Conservation (phyloP, 2,888 invertebrate species). For the Meliscaeva auricollis region DNA sequence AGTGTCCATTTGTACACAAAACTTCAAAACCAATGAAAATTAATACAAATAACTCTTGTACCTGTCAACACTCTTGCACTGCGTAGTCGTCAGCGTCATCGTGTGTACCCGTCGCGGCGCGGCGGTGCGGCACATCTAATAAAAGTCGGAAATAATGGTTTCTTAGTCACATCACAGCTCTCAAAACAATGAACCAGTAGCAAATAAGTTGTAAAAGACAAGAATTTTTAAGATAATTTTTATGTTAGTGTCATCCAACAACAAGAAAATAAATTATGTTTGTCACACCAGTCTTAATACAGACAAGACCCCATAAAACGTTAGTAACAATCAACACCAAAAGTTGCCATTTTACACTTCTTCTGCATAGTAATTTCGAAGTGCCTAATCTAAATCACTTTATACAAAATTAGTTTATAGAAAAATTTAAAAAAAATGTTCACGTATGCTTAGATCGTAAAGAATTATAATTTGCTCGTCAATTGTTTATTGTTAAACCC, state of each 20-base stretch:
- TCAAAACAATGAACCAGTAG: slow-evolving; percentile 64
- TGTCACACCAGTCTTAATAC: slow-evolving; percentile 2
- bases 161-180: slow-evolving; percentile 42
- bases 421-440: too few relatives aligned
- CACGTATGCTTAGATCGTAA: too few relatives aligned
- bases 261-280: slow-evolving; percentile 19
- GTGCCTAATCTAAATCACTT: too few relatives aligned
- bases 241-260: slow-evolving; percentile 1
- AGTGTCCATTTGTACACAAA: slow-evolving; percentile 64
- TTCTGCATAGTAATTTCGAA: too few relatives aligned
- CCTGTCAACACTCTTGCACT: slow-evolving; percentile 56
- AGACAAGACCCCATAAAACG: neutral
- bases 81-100: slow-evolving; percentile 18
- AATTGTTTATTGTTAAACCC: too few relatives aligned
- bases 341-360: neutral
- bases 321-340: neutral
- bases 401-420: too few relatives aligned
- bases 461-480: too few relatives aligned
- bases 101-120: neutral
- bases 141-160: slow-evolving; percentile 66
- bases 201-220: slow-evolving; percentile 58
- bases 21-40: slow-evolving; percentile 59
- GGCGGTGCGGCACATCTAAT: slow-evolving; percentile 66
- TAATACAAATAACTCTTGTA: slow-evolving; percentile 69
- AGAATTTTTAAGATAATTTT: slow-evolving; percentile 42